Conservation (phyloP, 2,113 vertebrate species). For the Megaptera novaeangliae region DNA sequence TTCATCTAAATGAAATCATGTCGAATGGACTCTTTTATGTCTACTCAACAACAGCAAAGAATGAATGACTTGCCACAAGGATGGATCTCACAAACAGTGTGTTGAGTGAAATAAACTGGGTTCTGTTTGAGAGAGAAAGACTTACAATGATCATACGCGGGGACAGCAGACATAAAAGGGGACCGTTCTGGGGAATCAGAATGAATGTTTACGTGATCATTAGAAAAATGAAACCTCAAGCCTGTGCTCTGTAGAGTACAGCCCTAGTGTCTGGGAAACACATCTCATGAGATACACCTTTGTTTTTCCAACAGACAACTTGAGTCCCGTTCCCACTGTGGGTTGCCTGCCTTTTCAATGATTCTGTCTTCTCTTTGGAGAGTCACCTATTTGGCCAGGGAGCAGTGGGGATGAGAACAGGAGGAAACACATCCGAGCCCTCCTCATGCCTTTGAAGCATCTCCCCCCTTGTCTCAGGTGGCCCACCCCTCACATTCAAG, state of each 20-base stretch:
- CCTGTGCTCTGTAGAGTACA: neutral
- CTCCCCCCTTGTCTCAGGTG: slow-evolving; percentile 3
- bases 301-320: neutral
- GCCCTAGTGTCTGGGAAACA: neutral
- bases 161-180: neutral
- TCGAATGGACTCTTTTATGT: neutral
- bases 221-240: neutral
- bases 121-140: neutral
- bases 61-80: neutral
- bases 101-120: neutral
- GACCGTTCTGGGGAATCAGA: neutral
- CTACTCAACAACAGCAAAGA: neutral
- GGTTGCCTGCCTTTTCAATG: neutral
- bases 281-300: neutral
- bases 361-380: neutral
- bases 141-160: neutral
- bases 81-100: neutral
- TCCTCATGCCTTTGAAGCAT: slow-evolving; percentile 18
- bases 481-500: slow-evolving; percentile 8
- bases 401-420: neutral
- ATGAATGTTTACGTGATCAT: neutral
- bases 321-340: neutral
- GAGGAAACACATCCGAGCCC: rapidly evolving
- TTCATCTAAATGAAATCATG: neutral
- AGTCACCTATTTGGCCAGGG: neutral